These are phyloP conservation scores for Dicranocentrus wangi DNA, from an alignment of 2,888 invertebrate genomes.

Conservation along the genomic window DNA sequence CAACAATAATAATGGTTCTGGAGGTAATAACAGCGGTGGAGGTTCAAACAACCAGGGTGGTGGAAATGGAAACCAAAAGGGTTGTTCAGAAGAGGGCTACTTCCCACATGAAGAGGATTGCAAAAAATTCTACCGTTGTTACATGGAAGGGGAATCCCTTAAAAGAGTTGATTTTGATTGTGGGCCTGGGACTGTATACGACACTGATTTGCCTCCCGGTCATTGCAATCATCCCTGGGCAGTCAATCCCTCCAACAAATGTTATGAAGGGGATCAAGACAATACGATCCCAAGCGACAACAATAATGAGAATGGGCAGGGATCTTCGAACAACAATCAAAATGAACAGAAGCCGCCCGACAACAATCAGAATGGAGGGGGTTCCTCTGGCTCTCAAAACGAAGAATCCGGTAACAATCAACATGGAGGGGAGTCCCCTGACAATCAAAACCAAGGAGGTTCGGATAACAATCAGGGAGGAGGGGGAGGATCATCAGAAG, in stretches of 20 bases:
- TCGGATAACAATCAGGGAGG: conserved; percentile 54
- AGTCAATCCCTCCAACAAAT: conserved; percentile 57
- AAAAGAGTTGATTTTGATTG: conserved; percentile 62
- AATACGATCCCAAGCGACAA: conserved; percentile 17
- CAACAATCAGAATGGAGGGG: conserved; percentile 40
- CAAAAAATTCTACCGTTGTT: conserved; percentile 66
- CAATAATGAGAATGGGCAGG: conserved; percentile 14
- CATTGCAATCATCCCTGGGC: conserved; percentile 68
- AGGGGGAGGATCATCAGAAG: conserved; percentile 6
- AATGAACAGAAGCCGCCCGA: conserved; percentile 34
- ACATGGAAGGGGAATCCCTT: conserved; percentile 39
- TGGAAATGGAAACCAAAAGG: conserved; percentile 14
- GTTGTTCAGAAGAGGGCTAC: conserved; percentile 64
- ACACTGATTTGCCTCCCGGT: conserved; percentile 50
- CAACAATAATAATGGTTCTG: conserved; percentile 25
- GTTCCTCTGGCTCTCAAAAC: conserved; percentile 46
- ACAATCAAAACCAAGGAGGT: conserved; percentile 46
- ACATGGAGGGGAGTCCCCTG: conserved; percentile 51
- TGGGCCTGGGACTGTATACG: conserved; percentile 64
- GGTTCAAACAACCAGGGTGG: conserved; percentile 23
- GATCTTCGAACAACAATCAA: conserved; percentile 49
- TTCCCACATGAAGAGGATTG: conserved; percentile 63
- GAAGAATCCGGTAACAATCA: conserved; percentile 46
- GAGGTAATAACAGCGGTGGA: conserved; percentile 20
- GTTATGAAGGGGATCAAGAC: conserved; percentile 58